Base-by-base conservation (phyloP, 2,888 invertebrate species). In the Yponomeuta malinellus region DNA sequence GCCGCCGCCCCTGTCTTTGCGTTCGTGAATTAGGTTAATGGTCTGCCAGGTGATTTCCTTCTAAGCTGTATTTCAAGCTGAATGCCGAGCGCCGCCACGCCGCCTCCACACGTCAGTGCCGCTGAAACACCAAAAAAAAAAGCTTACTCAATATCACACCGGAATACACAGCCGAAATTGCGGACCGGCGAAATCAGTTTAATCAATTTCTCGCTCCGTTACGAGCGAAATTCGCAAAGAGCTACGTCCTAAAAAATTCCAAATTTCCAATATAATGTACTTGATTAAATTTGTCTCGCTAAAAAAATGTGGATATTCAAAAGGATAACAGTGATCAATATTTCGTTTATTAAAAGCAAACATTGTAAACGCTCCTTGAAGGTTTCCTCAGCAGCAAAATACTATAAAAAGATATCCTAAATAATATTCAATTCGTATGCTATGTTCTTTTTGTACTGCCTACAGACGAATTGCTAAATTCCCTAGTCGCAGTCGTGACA, bases 11-110 rank as follows among this genome's bases (percentile, higher is more conserved):
- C 89, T 89, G 90, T 90, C 91, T 90, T 89, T 88, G 88, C 87
- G 85, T 87, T 89, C 87, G 87, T 89, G 89, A 92, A 92, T 92
- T 92, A 90, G 92, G 92, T 92, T 92, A 91, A 92, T 92, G 89
- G 92, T 86, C 87, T 90, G 90, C 89, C 89, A 89, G 91, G 90
- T 90, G 90, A 91, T 90, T 92, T 91, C 89, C 88, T 90, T 85
- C 88, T 88, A 83, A 90, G 86, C 84, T 83, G 83, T 87, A 84
- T 89, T 89, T 88, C 83, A 85, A 86, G 84, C 83, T 69, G 69
- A 84, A 86, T 83, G 83, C 83, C 82, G 84, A 82, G 52, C 15
- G 52, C 52, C 15, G 80, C 82, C 81, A 81, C 15, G 80, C 82
- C 81, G 82, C 84, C 86, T 83, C 81, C 81, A 83, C 88, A 88